Evolutionary conservation across 2,113 vertebrate genomes (phyloP).

Genomic region (Dromas ardeola): DNA sequence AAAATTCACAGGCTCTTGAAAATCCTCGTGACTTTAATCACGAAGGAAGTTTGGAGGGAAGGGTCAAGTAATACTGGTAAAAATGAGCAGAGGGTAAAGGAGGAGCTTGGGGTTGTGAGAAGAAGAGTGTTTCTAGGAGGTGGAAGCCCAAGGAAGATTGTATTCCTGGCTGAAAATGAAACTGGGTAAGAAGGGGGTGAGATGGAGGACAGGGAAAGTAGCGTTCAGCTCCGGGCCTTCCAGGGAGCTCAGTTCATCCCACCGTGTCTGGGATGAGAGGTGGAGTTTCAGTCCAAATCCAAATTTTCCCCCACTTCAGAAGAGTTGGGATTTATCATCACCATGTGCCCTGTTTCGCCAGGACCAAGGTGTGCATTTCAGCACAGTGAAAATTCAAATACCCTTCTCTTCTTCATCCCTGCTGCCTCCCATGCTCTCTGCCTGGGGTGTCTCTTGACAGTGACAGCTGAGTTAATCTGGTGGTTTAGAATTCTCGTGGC

Average conservation of each 20-base stretch:
- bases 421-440: not conserved
- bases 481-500: not conserved
- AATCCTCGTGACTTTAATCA: not conserved
- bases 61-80: not conserved
- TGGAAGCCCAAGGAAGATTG: not conserved
- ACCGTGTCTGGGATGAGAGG: not conserved
- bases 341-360: accelerated
- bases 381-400: not conserved
- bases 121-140: not conserved
- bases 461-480: not conserved
- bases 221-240: not conserved
- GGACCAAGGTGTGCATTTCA: not conserved
- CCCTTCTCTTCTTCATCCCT: not conserved
- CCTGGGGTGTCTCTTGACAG: not conserved
- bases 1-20: not conserved
- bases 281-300: not conserved
- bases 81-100: not conserved
- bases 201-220: not conserved
- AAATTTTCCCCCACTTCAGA: not conserved
- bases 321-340: not conserved
- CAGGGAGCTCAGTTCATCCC: accelerated
- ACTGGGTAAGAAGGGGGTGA: not conserved
- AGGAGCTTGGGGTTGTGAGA: not conserved
- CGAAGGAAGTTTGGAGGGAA: not conserved
- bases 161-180: not conserved